These are phyloP conservation scores for Drosophila barbarae DNA, from an alignment of 2,888 invertebrate species.

Conservation along the genomic window DNA sequence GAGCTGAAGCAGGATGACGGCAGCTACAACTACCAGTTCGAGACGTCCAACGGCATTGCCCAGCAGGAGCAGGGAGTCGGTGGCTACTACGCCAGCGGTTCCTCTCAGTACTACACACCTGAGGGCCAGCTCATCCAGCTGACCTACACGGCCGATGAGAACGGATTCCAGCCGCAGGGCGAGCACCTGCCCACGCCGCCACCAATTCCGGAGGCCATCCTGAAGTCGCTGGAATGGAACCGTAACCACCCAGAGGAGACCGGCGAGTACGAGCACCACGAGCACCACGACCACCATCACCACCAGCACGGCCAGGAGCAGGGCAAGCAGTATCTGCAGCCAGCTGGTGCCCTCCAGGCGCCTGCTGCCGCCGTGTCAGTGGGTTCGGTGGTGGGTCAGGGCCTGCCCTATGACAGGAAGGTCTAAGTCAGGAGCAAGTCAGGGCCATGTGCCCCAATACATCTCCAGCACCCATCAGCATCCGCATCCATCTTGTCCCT, in stretches of 20 bases:
- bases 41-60: slow-evolving; percentile 83
- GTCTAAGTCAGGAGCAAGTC: slow-evolving; percentile 50
- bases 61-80: slow-evolving; percentile 82
- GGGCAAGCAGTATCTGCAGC: slow-evolving; percentile 54
- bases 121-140: slow-evolving; percentile 80
- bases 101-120: slow-evolving; percentile 81
- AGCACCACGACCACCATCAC: slow-evolving; percentile 36
- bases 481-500: slow-evolving; percentile 30
- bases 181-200: slow-evolving; percentile 76
- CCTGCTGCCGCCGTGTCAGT: slow-evolving; percentile 39
- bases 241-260: slow-evolving; percentile 71
- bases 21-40: slow-evolving; percentile 79
- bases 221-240: slow-evolving; percentile 70
- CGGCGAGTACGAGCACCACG: slow-evolving; percentile 38
- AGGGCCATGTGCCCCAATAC: slow-evolving; percentile 9
- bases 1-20: slow-evolving; percentile 76
- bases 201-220: slow-evolving; percentile 73
- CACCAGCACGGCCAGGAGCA: slow-evolving; percentile 72
- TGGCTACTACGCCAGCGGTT: slow-evolving; percentile 81
- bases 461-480: slow-evolving; percentile 21
- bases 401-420: slow-evolving; percentile 62
- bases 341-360: slow-evolving; percentile 38
- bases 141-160: slow-evolving; percentile 82
- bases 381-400: slow-evolving; percentile 29
- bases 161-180: slow-evolving; percentile 81